phyloP scores from a whole-genome alignment of 2,797 vertebrate genomes.

The Lepus oiostolus region DNA sequence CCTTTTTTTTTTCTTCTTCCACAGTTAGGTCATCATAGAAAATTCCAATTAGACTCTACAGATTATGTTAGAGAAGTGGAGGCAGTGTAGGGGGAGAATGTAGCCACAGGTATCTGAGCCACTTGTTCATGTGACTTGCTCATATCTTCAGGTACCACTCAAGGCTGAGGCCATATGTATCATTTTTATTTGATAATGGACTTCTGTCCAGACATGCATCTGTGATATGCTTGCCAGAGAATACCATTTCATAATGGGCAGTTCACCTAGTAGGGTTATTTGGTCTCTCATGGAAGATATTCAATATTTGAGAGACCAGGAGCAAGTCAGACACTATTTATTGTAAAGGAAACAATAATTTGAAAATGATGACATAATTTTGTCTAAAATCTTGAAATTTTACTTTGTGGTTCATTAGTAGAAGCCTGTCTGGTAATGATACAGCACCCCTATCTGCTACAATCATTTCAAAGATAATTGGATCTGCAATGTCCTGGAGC shows the following conservation, averaged over 20 bases:
- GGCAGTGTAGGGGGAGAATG: background rate
- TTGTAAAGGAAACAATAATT: background rate
- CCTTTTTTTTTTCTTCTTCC: background rate
- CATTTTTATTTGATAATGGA: background rate
- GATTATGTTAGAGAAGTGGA: background rate
- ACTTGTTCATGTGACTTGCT: background rate
- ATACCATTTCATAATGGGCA: background rate
- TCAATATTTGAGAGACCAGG: background rate
- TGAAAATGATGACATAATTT: background rate
- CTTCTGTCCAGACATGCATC: background rate
- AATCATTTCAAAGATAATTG: background rate
- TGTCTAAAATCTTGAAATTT: background rate
- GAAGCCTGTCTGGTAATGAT: background rate
- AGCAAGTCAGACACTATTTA: background rate
- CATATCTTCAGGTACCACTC: background rate
- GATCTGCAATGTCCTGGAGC: background rate
- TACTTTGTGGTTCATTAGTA: background rate
- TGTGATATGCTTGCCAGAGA: background rate
- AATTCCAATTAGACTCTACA: background rate
- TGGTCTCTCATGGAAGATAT: background rate
- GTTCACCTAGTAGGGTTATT: background rate
- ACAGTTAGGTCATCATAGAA: background rate
- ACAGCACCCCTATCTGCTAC: background rate
- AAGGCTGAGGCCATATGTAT: background rate
- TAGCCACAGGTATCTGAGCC: too few relatives aligned